phyloP scores from a whole-genome alignment of 2,797 vertebrate species.

The Stomatorhinus walkeri region DNA sequence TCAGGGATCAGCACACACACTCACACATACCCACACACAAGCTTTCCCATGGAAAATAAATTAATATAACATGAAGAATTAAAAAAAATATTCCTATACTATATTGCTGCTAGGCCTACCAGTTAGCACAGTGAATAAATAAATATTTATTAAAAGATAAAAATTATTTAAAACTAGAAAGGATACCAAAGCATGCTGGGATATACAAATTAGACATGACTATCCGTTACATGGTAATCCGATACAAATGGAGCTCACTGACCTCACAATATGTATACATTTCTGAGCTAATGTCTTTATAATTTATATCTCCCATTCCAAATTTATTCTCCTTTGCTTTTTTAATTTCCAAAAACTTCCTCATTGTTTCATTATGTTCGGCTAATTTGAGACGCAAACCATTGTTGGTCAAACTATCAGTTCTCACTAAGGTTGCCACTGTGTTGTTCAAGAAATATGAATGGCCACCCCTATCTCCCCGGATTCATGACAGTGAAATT shows the following conservation, averaged over 20 bases:
- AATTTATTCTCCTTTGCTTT: background rate
- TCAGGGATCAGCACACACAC: background rate
- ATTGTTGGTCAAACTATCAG: background rate
- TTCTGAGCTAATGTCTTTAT: background rate
- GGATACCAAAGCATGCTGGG: background rate
- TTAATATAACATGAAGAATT: background rate
- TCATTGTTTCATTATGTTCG: background rate
- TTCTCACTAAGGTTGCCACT: background rate
- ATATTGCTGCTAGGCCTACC: background rate
- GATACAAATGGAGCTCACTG: background rate
- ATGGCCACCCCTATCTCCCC: background rate
- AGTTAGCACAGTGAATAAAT: background rate
- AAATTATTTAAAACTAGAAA: background rate
- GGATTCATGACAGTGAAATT: background rate
- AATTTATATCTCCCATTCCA: background rate
- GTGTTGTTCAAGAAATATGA: background rate
- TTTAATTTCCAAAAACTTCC: background rate
- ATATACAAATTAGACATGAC: background rate
- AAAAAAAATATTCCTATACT: background rate
- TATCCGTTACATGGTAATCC: background rate
- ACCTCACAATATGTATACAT: background rate
- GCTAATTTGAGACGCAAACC: background rate
- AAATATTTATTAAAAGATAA: background rate
- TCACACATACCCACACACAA: background rate
- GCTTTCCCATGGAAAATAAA: background rate